phyloP scores from a whole-genome alignment of 2,797 vertebrate species.

The Periparus ater region DNA sequence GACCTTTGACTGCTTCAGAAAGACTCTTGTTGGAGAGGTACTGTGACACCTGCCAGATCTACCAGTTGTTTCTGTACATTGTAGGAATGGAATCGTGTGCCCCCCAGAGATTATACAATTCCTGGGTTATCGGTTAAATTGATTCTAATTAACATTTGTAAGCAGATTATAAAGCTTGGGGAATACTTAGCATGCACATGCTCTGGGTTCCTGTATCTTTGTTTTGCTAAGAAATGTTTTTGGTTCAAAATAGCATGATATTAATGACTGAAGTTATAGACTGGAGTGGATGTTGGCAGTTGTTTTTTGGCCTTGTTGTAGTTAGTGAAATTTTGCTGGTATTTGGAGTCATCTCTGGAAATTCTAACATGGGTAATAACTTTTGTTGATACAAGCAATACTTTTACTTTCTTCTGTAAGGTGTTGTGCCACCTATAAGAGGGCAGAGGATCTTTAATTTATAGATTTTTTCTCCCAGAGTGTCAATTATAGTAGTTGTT shows the following conservation, averaged over 20 bases:
- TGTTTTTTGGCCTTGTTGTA: background rate
- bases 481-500: background rate
- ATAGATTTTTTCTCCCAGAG: background rate
- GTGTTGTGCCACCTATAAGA: background rate
- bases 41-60: background rate
- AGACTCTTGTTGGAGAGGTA: slow-evolving; percentile 93
- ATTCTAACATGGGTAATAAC: background rate
- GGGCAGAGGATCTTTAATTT: background rate
- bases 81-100: background rate
- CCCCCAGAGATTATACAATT: background rate
- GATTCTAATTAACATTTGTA: background rate
- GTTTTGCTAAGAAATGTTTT: background rate
- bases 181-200: fast-evolving
- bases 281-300: background rate
- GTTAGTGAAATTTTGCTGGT: background rate
- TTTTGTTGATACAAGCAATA: background rate
- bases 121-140: background rate
- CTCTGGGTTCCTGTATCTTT: background rate
- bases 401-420: background rate
- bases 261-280: background rate
- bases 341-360: background rate
- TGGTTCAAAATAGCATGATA: background rate
- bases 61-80: background rate
- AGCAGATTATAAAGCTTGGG: background rate
- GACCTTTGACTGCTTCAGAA: slow-evolving; percentile 93